A percentile compares a stretch with the other conserved stretches of the same genome.
phyloP scores from a whole-genome alignment of 2,113 vertebrate species.

The Salvelinus fontinalis region DNA sequence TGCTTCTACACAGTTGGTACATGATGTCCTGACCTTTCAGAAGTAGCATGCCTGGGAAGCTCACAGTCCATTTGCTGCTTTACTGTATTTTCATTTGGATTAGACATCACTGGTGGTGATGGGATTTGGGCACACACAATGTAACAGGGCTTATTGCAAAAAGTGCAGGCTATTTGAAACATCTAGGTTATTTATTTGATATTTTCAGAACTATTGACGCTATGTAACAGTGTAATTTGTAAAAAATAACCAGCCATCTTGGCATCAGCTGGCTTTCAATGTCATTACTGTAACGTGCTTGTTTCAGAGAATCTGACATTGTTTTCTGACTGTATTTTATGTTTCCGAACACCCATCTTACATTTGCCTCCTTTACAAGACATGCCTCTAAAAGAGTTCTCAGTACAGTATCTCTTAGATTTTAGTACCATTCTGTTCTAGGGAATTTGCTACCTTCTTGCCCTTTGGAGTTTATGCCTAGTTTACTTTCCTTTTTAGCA shows the following conservation, averaged over 20 bases:
- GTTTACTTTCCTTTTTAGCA: not conserved
- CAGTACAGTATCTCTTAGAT: too few relatives aligned
- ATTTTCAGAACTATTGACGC: not conserved
- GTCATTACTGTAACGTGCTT: not conserved
- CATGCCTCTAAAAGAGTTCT: too few relatives aligned
- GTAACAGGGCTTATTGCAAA: not conserved
- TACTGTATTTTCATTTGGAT: not conserved
- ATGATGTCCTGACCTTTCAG: conserved; percentile 31
- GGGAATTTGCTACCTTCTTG: not conserved
- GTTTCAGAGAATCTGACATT: not conserved
- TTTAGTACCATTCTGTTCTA: not conserved
- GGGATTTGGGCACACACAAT: not conserved
- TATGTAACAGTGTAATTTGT: too few relatives aligned
- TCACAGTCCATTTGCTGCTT: conserved; percentile 26
- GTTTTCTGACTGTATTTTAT: not conserved
- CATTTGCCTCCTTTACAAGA: not conserved
- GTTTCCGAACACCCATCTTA: not conserved
- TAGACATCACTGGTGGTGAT: not conserved
- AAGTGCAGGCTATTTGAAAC: conserved; percentile 7
- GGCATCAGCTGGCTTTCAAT: not conserved
- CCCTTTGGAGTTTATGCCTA: not conserved
- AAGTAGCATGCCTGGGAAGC: conserved; percentile 3
- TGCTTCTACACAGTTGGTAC: conserved; percentile 45
- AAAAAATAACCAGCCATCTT: not conserved
- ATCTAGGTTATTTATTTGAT: not conserved